phyloP scores from a whole-genome alignment of 2,797 vertebrate genomes.

The Nyctibius grandis region DNA sequence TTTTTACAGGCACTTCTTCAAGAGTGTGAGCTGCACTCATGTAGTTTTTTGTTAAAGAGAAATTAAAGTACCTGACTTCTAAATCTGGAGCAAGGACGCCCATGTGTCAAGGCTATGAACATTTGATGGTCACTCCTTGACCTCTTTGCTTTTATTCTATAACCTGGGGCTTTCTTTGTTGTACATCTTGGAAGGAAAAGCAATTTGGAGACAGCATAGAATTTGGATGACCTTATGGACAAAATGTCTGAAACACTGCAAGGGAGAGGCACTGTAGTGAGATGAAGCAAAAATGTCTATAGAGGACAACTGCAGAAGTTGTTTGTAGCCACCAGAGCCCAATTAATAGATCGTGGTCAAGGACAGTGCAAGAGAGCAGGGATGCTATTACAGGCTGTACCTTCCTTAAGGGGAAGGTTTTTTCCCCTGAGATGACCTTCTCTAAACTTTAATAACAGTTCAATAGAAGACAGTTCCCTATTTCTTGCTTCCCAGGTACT shows the following conservation, averaged over 20 bases:
- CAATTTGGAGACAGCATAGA: background rate
- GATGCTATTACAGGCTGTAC: background rate
- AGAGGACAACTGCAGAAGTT: background rate
- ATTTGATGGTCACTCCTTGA: background rate
- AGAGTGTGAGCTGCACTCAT: fast-evolving
- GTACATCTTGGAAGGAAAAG: background rate
- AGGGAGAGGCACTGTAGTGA: background rate
- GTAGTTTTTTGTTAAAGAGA: background rate
- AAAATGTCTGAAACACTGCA: background rate
- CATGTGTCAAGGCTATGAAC: background rate
- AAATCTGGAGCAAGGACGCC: background rate
- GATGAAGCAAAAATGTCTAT: background rate
- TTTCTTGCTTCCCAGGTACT: background rate
- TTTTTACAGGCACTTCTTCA: background rate
- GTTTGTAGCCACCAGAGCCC: background rate
- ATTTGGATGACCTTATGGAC: background rate
- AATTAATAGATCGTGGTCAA: background rate
- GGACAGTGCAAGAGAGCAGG: background rate
- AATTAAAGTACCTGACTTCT: background rate
- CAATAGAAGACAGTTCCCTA: background rate
- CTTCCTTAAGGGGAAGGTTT: too few relatives aligned
- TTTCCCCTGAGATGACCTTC: background rate
- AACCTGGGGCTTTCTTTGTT: background rate
- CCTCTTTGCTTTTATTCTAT: background rate
- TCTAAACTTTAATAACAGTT: background rate